Percentiles rank a stretch among this genome's conserved stretches.
phyloP scores from a whole-genome alignment of 1,140 invertebrate species.

The Magallana angulata region DNA sequence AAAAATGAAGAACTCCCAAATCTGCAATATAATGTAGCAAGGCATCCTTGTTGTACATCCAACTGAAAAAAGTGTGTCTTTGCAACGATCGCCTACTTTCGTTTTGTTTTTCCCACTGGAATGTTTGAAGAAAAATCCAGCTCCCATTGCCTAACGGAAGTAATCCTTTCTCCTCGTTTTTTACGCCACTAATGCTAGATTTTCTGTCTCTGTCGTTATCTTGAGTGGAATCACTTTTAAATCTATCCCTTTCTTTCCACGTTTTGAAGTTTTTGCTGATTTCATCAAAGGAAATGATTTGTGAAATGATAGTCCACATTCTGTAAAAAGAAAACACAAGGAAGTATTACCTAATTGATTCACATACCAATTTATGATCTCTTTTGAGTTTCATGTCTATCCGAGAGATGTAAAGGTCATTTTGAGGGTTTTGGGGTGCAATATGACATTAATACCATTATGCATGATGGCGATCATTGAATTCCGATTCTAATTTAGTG shows the following conservation, averaged over 20 bases:
- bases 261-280: background rate
- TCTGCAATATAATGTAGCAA: constrained; percentile 34
- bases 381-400: too few species aligned
- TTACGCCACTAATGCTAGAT: background rate
- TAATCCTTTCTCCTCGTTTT: background rate
- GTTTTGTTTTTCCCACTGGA: constrained; percentile 8
- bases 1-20: constrained; percentile 26
- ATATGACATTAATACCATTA: too few species aligned
- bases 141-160: background rate
- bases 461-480: too few species aligned
- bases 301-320: constrained; percentile 12
- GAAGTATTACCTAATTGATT: too few species aligned
- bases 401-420: too few species aligned
- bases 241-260: background rate
- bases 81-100: constrained; percentile 12
- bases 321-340: background rate
- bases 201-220: background rate
- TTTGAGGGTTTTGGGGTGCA: too few species aligned
- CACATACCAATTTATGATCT: too few species aligned
- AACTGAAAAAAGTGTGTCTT: background rate
- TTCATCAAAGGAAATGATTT: background rate
- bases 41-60: background rate
- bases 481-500: too few species aligned
- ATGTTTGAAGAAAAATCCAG: constrained; percentile 28
- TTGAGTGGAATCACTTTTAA: background rate